Evolutionary conservation across 2,888 invertebrate species (phyloP).

Genomic region (Rhimphoctona megacephalus): DNA sequence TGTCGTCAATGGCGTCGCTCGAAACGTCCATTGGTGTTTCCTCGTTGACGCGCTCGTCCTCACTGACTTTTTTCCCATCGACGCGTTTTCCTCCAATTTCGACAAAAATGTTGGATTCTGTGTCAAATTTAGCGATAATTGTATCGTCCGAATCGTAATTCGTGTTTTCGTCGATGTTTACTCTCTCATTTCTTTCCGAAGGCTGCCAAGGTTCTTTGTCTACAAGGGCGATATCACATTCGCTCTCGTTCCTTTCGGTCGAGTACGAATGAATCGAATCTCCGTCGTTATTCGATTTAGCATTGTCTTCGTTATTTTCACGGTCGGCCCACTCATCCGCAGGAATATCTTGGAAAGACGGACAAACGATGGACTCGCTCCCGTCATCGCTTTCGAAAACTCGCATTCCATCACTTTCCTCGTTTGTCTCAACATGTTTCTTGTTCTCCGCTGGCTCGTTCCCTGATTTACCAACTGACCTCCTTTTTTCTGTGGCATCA

Average conservation of each 20-base stretch:
- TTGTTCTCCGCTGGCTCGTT: conserved; percentile 7
- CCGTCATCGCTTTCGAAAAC: conserved; percentile 59
- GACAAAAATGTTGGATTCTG: neutral
- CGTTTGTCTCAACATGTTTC: conserved; percentile 5
- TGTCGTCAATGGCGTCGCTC: conserved; percentile 19
- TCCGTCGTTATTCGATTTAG: neutral
- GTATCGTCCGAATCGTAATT: conserved; percentile 76
- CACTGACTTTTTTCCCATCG: conserved; percentile 8
- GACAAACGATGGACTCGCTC: conserved; percentile 67
- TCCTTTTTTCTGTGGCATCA: neutral
- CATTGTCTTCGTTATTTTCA: conserved; percentile 16
- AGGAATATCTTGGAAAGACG: conserved; percentile 77
- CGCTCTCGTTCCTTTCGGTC: conserved; percentile 68
- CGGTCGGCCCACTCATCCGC: conserved; percentile 74
- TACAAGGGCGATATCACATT: conserved; percentile 71
- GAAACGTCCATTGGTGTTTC: conserved; percentile 17
- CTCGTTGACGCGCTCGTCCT: neutral
- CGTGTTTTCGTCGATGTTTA: conserved; percentile 28
- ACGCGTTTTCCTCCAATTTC: conserved; percentile 5
- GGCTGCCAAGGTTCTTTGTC: conserved; percentile 68
- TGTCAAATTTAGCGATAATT: conserved; percentile 62
- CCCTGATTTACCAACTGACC: conserved; percentile 16
- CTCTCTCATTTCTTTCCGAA: conserved; percentile 55
- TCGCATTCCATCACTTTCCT: conserved; percentile 8
- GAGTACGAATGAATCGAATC: conserved; percentile 60